Evolutionary conservation across 64 coral and sea anemone species (phyloP), one percentile per base, ranked within the genome.

Genomic region (Pocillopora damicornis): DNA sequence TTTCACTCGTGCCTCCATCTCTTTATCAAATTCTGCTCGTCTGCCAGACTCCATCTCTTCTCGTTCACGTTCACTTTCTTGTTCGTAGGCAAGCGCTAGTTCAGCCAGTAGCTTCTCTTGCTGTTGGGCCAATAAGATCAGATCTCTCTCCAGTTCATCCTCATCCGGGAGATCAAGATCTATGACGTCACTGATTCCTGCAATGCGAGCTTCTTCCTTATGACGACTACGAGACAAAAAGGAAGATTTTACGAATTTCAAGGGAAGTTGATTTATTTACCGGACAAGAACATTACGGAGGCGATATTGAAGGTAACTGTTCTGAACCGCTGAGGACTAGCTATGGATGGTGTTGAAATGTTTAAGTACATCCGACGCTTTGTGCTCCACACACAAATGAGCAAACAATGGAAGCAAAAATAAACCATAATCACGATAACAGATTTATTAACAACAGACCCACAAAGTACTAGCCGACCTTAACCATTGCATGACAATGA

Each of bases 141-240:
- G 90, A 69, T 95, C 97, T 84, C 75, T 86, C 15, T 99, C 97
- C 15, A 99, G 67, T 65, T 90, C 90, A 78, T 99, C 93, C 17
- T 95, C 97, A 63, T 95, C 90, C 7, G 97, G 93, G 68, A 99
- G 90, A 64, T 99, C 97, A 88, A 95, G 97, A 65, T 99, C 97
- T 17, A 93, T 84, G 63, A 99, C 97, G 88, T 93, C 90, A 95
- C 84, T 95, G 22, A 99, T 88, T 23, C 97, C 97, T 56, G 97
- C 97, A 9, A 74, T 90, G 11, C 94, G 90, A 0, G 97, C 97
- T 71, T 99, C 97, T 37, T 89, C 93, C 73, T 92, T 95, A 79
- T 99, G 97, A 30, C 97, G 91, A 72, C 97, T 99, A 75, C 5
- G 76, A 79, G 11, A 25, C 22, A 89, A 45, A 74, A 35, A 76